Evolutionary conservation across 2,888 invertebrate genomes (phyloP).

Genomic region (Acrobeloides nanus): DNA sequence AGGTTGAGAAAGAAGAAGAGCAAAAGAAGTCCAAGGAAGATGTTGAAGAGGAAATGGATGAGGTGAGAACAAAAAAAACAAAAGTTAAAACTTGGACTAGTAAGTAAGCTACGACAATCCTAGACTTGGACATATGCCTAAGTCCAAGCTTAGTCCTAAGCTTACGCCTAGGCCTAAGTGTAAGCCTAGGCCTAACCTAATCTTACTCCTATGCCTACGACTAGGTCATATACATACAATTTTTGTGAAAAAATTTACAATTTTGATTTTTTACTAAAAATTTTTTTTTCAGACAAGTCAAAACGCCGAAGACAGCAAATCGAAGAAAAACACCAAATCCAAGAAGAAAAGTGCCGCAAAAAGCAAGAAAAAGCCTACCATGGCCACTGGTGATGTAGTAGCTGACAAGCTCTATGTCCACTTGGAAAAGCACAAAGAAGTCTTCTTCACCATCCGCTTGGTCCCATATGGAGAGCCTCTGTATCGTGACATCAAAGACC

Average conservation of each 20-base stretch:
- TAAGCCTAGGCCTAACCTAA: too few species aligned
- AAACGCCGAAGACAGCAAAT: slow-evolving; percentile 17
- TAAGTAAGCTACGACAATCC: too few species aligned
- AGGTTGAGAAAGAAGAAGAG: slow-evolving; percentile 93
- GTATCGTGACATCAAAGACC: slow-evolving; percentile 83
- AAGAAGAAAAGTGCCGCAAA: slow-evolving; percentile 84
- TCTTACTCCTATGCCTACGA: too few species aligned
- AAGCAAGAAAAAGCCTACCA: slow-evolving; percentile 76
- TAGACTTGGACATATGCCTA: too few species aligned
- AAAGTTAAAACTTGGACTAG: too few species aligned
- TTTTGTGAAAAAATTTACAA: too few species aligned
- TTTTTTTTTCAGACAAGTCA: slow-evolving; percentile 16
- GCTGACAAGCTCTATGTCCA: slow-evolving; percentile 94
- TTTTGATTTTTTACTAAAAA: neutral
- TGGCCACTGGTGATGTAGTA: slow-evolving; percentile 60
- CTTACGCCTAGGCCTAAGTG: too few species aligned
- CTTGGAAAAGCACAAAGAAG: slow-evolving; percentile 99
- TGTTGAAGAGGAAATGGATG: slow-evolving; percentile 31
- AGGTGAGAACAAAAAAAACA: too few species aligned
- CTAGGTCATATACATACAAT: too few species aligned
- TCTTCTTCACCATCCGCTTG: slow-evolving; percentile 96
- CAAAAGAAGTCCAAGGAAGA: slow-evolving; percentile 62
- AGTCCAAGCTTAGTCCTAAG: too few species aligned
- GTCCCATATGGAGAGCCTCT: slow-evolving; percentile 25
- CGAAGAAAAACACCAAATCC: slow-evolving; percentile 34